Evolutionary conservation across 2,113 vertebrate species (phyloP), one percentile per base, ranked within the genome.

Genomic region (Myodes glareolus): DNA sequence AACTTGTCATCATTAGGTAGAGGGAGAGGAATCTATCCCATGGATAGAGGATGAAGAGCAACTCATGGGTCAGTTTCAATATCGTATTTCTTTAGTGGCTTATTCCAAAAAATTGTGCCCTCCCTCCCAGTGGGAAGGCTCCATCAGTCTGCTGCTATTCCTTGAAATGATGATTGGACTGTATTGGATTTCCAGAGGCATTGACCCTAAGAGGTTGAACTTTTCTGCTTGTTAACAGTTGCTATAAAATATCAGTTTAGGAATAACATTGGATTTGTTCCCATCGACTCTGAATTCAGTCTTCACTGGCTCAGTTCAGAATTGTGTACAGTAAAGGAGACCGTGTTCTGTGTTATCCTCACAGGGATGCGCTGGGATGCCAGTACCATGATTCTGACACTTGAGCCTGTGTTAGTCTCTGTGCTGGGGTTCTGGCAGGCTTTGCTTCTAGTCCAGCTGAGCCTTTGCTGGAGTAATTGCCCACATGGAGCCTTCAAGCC

Each of bases 391-490:
- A 67, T 12, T 68, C 70, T 94, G 90, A 88, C 90, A 55, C 77
- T 23, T 0, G 21, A 1, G 31, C 47, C 92, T 88, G 39, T 85
- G 93, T 88, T 92, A 21, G 33, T 68, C 42, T 47, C 91, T 70
- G 10, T 94, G 75, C 45, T 58, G 96, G 63, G 16, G 73, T 90
- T 93, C 91, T 95, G 29, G 91, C 82, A 65, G 95, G 67, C 88
- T 58, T 76, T 0, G 19, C 42, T 80, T 86, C 97, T 52, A 11
- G 85, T 61, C 33, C 97, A 98, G 96, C 98, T 97, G 96, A 97
- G 89, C 90, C 67, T 95, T 97, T 92, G 90, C 91, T 82, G 89
- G 93, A 96, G 95, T 2, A 70, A 97, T 97, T 50, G 92, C 87
- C 76, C 91, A 94, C 98, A 76, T 88, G 94, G 91, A 97, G 96